Conservation (phyloP, 1,140 invertebrate genomes). For the Penaeus chinensis region DNA sequence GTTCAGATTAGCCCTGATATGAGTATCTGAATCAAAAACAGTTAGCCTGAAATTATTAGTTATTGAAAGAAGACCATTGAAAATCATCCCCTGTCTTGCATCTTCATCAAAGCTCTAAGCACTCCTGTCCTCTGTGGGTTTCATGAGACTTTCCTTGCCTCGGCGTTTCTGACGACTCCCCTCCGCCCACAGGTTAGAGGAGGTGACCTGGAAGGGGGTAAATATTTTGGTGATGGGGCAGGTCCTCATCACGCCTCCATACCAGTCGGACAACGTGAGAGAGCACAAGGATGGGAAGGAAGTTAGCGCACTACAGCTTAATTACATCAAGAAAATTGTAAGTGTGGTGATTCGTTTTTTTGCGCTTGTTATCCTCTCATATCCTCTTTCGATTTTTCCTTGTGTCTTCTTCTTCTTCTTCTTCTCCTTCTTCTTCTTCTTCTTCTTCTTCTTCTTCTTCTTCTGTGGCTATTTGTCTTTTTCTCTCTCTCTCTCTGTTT, state of each 20-base stretch:
- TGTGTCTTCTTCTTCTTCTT: background rate
- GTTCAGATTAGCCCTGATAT: no score
- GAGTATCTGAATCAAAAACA: no score
- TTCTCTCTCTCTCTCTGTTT: no score
- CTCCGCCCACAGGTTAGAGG: slow-evolving; percentile 38
- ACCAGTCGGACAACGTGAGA: slow-evolving; percentile 50
- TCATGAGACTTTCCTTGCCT: background rate
- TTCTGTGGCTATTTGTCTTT: no score
- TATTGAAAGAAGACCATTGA: no score
- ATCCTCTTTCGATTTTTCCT: background rate
- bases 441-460: no score
- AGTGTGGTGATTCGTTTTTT: background rate
- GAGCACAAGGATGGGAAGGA: slow-evolving; percentile 56
- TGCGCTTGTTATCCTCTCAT: background rate
- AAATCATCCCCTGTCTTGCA: no score
- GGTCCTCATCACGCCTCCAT: slow-evolving; percentile 47
- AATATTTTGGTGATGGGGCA: slow-evolving; percentile 53
- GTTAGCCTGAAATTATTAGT: no score
- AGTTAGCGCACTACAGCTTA: slow-evolving; percentile 39
- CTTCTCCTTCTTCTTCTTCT: no score
- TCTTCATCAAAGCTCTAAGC: no score
- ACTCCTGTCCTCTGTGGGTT: no score
- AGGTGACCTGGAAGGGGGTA: slow-evolving; percentile 44
- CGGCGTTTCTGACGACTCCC: background rate
- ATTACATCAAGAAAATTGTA: slow-evolving; percentile 56